Base-by-base conservation (phyloP, 2,888 invertebrate species). In the Oasisia sp. region DNA sequence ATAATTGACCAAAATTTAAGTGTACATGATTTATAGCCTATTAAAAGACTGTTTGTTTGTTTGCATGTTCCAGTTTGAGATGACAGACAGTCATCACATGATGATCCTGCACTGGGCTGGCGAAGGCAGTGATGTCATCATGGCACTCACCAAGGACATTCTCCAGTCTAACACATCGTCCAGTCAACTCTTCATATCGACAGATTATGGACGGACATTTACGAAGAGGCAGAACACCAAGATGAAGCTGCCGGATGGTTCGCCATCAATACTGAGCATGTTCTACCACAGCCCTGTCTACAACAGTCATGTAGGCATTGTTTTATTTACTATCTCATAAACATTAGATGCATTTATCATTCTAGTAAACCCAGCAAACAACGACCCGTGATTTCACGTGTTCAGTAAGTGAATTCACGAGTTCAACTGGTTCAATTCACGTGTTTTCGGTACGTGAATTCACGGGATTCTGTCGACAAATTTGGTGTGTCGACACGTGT, bases 81-180 rank as follows among this genome's bases (percentile, higher is more conserved):
- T 98, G 38, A 98, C 98, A 96, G 98, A 98, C 96, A 97, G 97
- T 94, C 98, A 99, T 96, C 98, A 98, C 95, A 98, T 98, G 96
- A 96, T 99, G 95, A 98, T 98, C 97, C 98, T 99, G 14, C 98
- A 98, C 96, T 99, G 99, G 98, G 98, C 98, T 19, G 98, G 98
- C 45, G 98, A 98, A 96, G 98, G 98, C 32, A 98, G 98, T 93
- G 97, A 98, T 96, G 98, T 98, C 50, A 98, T 99, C 94, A 98
- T 99, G 94, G 98, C 98, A 95, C 97, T 98, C 93, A 98, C 98
- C 2, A 97, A 98, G 94, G 98, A 98, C 93, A 92, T 93, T 27
- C 92, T 93, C 7, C 93, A 93, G 27, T 89, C 93, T 19, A 92
- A 92, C 0, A 95, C 94, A 58, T 94, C 95, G 32, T 97, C 98